Base-by-base conservation (phyloP, 2,888 invertebrate genomes). In the Lasioglossum leucozonium region DNA sequence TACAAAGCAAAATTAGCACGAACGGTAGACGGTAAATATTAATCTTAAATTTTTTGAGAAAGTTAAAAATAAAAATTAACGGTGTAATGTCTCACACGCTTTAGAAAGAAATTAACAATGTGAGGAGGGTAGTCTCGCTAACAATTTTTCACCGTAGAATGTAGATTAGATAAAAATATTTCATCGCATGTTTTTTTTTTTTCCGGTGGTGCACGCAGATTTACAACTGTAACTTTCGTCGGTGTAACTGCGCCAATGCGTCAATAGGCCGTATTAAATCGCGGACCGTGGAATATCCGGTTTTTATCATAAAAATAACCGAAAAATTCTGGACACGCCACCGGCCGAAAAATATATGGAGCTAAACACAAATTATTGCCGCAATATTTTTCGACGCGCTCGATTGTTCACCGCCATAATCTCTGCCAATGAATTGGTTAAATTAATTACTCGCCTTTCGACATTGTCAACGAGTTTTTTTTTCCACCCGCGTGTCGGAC, bases 301-400 rank as follows among this genome's bases (percentile, higher is more conserved):
- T 58, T 84, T 74, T 84, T 77, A 78, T 72, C 69, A 83, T 62
- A 79, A 79, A 82, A 82, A 79, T 51, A 71, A 55, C 65, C 58
- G 78, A 72, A 80, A 79, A 80, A 71, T 73, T 44, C 72, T 40
- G 42, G 30, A 2, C 30, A 40, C 40, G 55, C n/a, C 55, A 72
- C 44, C 1, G 75, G 67, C 58, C 26, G 44, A 62, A 65, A 77
- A 80, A 80, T 77, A 77, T 84, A 77, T 80, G 77, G 51, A 40
- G 76, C 62, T 85, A 77, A 80, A 84, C 77, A 73, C 42, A 71
- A 85, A 85, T 85, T 85, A 85, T 85, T 84, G 74, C 77, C 30
- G 73, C 84, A 55, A 77, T 85, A 84, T 85, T 84, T 85, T 44
- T 75, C n/a, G 37, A 42, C 18, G 26, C 55, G 65, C 37, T 75